Percentiles rank a stretch among this genome's conserved stretches.
phyloP scores from a whole-genome alignment of 2,797 vertebrate species.

The Podarcis lilfordi region DNA sequence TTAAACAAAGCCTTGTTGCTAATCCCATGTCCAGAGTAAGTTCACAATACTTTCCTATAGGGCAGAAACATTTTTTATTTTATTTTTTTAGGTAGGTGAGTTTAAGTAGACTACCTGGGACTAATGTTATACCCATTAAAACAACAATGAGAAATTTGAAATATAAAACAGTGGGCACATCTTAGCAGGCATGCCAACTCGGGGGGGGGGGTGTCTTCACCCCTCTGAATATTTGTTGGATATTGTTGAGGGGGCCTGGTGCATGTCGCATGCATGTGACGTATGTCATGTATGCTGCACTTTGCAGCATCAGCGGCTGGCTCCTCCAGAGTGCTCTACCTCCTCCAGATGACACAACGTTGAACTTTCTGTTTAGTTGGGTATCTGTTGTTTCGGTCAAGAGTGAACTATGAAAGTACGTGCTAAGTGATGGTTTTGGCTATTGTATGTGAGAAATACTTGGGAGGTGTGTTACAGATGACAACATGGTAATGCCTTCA shows the following conservation, averaged over 20 bases:
- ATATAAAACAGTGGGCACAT: not conserved
- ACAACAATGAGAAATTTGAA: not conserved
- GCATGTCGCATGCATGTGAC: too few species aligned
- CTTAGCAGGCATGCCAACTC: not conserved
- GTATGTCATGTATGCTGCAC: too few species aligned
- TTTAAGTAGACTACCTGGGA: conserved; percentile 30
- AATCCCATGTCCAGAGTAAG: conserved; percentile 23
- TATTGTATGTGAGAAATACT: conserved; percentile 33
- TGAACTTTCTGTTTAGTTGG: not conserved
- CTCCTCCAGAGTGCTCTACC: too few species aligned
- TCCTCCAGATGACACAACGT: not conserved
- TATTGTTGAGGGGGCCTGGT: too few species aligned
- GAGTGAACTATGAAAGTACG: not conserved
- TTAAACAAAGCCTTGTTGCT: conserved; percentile 22
- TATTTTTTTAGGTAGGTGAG: conserved; percentile 15
- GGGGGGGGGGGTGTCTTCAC: too few species aligned
- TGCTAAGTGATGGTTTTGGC: conserved; percentile 25
- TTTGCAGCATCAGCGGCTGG: too few species aligned
- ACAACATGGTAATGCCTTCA: not conserved
- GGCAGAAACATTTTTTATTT: not conserved
- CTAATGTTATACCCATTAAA: not conserved
- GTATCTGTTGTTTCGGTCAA: conserved; percentile 28
- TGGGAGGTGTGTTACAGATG: conserved; percentile 14
- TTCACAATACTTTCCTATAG: conserved; percentile 10
- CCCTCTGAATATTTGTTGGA: too few species aligned